Conservation (phyloP, 1,140 invertebrate species). For the Drosophila arizonae region DNA sequence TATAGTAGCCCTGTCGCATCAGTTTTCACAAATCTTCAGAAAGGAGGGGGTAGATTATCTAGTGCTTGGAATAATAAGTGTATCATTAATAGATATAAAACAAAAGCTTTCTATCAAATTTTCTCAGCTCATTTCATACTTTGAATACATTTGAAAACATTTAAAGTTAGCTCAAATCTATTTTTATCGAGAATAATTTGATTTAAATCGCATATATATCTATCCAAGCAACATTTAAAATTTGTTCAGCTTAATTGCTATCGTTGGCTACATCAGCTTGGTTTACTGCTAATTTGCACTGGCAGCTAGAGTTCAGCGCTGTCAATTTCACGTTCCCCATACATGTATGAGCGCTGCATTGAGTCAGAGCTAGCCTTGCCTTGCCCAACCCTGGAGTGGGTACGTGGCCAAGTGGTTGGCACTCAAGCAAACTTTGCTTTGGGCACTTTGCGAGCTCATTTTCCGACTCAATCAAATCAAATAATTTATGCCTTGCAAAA, state of each 20-base stretch:
- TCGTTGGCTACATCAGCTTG: not conserved
- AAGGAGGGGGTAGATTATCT: too few relatives aligned
- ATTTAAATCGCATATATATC: too few relatives aligned
- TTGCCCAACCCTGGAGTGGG: constrained; percentile 32
- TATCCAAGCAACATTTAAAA: not conserved
- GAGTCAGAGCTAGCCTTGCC: constrained; percentile 13
- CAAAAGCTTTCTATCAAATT: too few relatives aligned
- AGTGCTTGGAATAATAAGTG: too few relatives aligned
- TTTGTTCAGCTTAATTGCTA: not conserved
- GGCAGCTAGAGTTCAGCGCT: constrained; percentile 7
- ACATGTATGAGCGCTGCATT: not conserved
- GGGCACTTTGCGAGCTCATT: constrained; percentile 80
- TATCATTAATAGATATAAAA: too few relatives aligned
- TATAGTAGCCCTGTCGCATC: too few relatives aligned
- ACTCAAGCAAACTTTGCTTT: constrained; percentile 50
- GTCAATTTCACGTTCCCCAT: constrained; percentile 7
- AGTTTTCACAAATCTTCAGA: too few relatives aligned
- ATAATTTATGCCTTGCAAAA: constrained; percentile 79
- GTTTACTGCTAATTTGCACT: constrained; percentile 3
- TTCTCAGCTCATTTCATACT: too few relatives aligned
- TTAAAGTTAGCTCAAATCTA: too few relatives aligned
- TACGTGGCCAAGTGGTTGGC: constrained; percentile 14
- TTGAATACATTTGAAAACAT: too few relatives aligned
- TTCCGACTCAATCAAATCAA: constrained; percentile 82
- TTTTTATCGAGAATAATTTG: too few relatives aligned